These are phyloP conservation scores for Megaleporinus macrocephalus DNA, from an alignment of 2,113 vertebrate species.

Conservation along the genomic window DNA sequence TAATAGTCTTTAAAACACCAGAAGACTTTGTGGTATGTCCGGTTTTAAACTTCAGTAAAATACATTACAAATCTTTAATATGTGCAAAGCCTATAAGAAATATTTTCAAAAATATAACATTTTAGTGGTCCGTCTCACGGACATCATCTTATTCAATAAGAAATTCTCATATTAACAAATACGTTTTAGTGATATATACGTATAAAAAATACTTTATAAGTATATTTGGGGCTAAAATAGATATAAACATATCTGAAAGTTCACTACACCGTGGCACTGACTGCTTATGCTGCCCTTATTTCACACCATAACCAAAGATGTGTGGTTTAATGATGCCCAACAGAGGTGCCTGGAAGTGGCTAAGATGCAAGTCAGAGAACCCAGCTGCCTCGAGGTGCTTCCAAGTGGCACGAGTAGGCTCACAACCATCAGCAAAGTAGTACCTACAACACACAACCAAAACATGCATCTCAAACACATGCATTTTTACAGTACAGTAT, in stretches of 20 bases:
- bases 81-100: neutral
- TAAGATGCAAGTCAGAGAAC: conserved; percentile 81
- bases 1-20: neutral
- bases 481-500: no score
- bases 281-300: conserved; percentile 63
- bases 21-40: neutral
- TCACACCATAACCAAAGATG: conserved; percentile 82
- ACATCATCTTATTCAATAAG: neutral
- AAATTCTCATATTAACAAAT: neutral
- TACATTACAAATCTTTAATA: neutral
- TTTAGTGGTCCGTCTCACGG: neutral
- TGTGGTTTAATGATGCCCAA: conserved; percentile 73
- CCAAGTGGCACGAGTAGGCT: conserved; percentile 77
- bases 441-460: conserved; percentile 70
- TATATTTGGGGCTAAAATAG: neutral
- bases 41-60: neutral
- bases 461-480: neutral
- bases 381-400: conserved; percentile 78
- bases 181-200: neutral
- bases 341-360: conserved; percentile 65
- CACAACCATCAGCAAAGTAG: conserved; percentile 80
- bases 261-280: neutral
- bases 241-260: neutral
- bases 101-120: neutral
- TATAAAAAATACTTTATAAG: neutral